These are phyloP conservation scores for Pangasius krempfi DNA, from an alignment of 2,797 vertebrate genomes.

Conservation along the genomic window DNA sequence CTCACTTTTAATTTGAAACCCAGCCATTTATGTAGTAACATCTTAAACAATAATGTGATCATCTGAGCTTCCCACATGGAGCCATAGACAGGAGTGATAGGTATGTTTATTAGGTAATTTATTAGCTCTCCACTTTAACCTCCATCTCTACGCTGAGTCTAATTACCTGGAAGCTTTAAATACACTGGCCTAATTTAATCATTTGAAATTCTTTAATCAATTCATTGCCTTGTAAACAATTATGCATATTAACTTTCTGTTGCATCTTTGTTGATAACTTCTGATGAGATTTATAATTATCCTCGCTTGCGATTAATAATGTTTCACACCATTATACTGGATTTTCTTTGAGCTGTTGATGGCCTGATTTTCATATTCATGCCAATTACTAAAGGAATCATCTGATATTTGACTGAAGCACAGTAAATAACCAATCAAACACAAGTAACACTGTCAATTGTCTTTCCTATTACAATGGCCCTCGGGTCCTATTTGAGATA, in stretches of 20 bases:
- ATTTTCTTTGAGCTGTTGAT: background rate
- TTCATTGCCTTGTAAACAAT: constrained; percentile 34
- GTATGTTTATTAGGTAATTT: constrained; percentile 35
- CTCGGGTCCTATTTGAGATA: background rate
- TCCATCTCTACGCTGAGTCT: constrained; percentile 7
- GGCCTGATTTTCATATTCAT: background rate
- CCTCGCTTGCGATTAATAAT: background rate
- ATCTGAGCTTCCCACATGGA: background rate
- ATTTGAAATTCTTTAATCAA: constrained; percentile 25
- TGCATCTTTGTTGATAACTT: background rate
- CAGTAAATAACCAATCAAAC: background rate
- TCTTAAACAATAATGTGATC: constrained; percentile 4
- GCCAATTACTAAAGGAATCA: background rate
- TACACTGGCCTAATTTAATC: constrained; percentile 35
- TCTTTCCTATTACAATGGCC: background rate
- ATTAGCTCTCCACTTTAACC: constrained; percentile 11
- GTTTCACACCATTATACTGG: background rate
- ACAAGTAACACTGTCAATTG: background rate
- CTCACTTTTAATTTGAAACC: background rate
- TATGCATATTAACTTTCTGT: background rate
- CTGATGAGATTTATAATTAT: background rate
- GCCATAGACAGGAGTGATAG: background rate
- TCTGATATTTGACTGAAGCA: background rate
- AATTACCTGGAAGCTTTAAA: constrained; percentile 29
- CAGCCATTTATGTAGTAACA: background rate